A percentile compares a stretch with the other conserved stretches of the same genome.
phyloP scores from a whole-genome alignment of 2,797 vertebrate genomes.

The Phylloscopus collybita region DNA sequence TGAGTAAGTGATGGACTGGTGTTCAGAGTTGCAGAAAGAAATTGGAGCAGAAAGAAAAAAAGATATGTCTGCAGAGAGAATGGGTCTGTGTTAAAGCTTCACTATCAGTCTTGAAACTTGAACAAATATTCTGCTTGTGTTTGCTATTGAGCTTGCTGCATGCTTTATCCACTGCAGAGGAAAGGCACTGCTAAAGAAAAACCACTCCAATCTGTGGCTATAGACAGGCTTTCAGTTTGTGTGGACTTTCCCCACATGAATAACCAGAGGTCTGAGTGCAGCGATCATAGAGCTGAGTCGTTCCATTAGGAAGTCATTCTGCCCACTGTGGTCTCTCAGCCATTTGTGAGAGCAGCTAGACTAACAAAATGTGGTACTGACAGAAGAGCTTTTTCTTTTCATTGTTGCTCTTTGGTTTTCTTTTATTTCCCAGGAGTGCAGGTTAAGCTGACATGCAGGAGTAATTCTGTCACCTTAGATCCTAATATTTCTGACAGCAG shows the following conservation, averaged over 20 bases:
- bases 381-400: not conserved
- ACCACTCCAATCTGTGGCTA: not conserved
- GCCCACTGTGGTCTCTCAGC: not conserved
- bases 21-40: not conserved
- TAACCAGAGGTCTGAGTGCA: not conserved
- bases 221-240: not conserved
- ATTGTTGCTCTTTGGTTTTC: not conserved
- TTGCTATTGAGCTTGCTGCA: not conserved
- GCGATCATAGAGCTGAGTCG: not conserved
- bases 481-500: not conserved
- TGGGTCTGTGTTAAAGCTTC: not conserved
- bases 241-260: not conserved
- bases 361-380: not conserved
- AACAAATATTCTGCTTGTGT: not conserved
- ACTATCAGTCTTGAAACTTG: not conserved
- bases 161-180: not conserved
- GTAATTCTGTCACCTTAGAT: constrained; percentile 24
- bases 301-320: not conserved
- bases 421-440: constrained; percentile 22
- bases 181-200: not conserved
- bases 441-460: not conserved
- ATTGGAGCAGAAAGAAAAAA: no score
- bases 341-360: not conserved
- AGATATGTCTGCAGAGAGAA: not conserved
- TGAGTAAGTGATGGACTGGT: not conserved